Percentiles rank a stretch among this genome's conserved stretches.
Evolutionary conservation across 2,888 invertebrate species (phyloP).

Genomic region (Liopterus haemorrhoidalis): DNA sequence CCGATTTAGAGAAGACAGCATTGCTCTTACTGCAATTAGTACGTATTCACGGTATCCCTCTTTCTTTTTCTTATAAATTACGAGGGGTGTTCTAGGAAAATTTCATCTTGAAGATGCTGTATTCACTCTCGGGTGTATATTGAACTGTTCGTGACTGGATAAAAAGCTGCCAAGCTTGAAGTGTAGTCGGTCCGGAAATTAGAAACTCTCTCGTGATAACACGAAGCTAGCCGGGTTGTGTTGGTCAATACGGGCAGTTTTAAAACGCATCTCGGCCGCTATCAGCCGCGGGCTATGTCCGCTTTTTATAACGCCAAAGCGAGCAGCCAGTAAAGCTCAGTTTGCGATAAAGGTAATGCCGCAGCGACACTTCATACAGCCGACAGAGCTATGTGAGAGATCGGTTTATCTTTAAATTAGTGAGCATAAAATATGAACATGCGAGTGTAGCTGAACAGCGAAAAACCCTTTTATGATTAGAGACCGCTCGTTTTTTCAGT

Average conservation of each 20-base stretch:
- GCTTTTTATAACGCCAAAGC: constrained; percentile 8
- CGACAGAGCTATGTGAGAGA: neutral
- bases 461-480: too few species aligned
- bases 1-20: too few species aligned
- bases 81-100: too few species aligned
- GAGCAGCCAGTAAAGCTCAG: too few species aligned
- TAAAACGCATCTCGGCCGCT: constrained; percentile 10
- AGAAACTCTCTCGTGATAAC: constrained; percentile 21
- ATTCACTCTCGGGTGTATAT: too few species aligned
- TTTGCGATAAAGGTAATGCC: constrained; percentile 18
- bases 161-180: constrained; percentile 7
- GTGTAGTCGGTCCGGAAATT: constrained; percentile 21
- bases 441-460: constrained; percentile 6
- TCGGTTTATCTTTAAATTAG: constrained; percentile 20
- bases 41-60: neutral
- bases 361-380: constrained; percentile 2
- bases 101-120: too few species aligned
- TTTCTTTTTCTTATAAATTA: neutral
- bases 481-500: too few species aligned
- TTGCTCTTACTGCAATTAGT: too few species aligned
- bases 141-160: constrained; percentile 15
- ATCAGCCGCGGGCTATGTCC: constrained; percentile 1
- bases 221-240: constrained; percentile 1
- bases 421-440: constrained; percentile 17
- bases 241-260: constrained; percentile 22